Evolutionary conservation across 2,113 vertebrate genomes (phyloP).

Genomic region (Aptenodytes forsteri): DNA sequence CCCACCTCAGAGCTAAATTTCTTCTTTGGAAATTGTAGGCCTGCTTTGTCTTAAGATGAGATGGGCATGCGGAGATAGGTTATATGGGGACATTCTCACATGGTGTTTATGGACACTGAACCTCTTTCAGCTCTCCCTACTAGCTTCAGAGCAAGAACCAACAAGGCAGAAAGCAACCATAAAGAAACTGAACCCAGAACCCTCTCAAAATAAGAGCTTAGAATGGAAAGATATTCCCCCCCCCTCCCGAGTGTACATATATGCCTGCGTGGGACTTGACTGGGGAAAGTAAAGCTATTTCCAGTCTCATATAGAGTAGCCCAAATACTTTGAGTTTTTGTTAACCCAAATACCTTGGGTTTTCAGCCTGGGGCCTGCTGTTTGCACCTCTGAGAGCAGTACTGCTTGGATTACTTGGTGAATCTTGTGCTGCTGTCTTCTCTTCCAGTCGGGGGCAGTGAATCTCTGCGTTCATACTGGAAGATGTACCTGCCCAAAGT

Average conservation of each 20-base stretch:
- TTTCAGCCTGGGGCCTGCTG: neutral
- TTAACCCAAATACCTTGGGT: neutral
- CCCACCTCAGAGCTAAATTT: neutral
- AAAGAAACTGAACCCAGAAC: neutral
- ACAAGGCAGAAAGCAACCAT: neutral
- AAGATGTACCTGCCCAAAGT: constrained; percentile 82
- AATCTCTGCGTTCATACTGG: constrained; percentile 86
- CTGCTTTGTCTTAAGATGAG: neutral
- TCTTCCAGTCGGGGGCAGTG: constrained; percentile 86
- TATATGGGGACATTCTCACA: neutral
- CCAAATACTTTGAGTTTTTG: neutral
- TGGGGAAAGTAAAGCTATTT: neutral
- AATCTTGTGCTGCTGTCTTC: neutral
- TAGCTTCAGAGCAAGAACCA: neutral
- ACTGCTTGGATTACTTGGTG: neutral
- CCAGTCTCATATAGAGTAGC: neutral
- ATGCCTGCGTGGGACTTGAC: neutral
- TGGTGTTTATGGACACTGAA: neutral
- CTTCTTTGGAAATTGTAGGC: neutral
- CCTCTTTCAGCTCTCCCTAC: neutral
- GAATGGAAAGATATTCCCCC: neutral
- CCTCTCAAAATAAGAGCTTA: neutral
- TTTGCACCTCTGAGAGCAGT: neutral
- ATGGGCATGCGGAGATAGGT: neutral
- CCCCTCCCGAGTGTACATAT: neutral